Conservation (phyloP, 2,113 vertebrate species). For the Boleophthalmus pectinirostris region DNA sequence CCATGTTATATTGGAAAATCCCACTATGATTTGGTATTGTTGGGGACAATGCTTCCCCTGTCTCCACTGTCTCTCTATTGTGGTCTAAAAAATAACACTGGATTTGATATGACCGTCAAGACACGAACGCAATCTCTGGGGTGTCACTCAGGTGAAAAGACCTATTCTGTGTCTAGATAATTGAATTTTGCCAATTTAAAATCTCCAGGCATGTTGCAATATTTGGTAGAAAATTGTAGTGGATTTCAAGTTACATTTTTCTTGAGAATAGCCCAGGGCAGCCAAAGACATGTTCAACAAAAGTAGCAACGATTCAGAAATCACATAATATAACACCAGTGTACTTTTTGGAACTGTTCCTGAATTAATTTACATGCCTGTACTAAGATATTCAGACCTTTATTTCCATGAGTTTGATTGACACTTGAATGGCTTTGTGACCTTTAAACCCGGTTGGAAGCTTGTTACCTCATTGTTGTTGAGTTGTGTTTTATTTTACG, state of each 20-base stretch:
- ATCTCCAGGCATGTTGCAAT: not conserved
- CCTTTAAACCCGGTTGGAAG: no score
- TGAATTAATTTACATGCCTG: no score
- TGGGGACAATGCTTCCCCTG: not conserved
- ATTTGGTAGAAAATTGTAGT: not conserved
- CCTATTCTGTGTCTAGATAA: constrained; percentile 4
- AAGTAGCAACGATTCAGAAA: not conserved
- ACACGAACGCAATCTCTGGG: constrained; percentile 9
- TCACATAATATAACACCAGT: not conserved
- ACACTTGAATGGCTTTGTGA: no score
- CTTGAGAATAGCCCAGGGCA: not conserved
- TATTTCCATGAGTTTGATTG: no score
- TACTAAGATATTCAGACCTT: no score
- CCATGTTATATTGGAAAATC: not conserved
- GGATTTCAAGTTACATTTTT: not conserved
- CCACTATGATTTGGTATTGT: not conserved
- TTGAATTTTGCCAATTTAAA: constrained; percentile 6
- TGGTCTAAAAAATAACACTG: not conserved
- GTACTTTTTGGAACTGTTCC: no score
- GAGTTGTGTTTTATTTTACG: no score
- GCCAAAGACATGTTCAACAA: not conserved
- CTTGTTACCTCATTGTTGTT: no score
- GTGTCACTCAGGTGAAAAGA: constrained; percentile 9
- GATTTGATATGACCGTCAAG: not conserved
- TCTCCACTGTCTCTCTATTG: constrained; percentile 1